phyloP scores from a whole-genome alignment of 2,888 invertebrate species.

The Drosophila atripex region DNA sequence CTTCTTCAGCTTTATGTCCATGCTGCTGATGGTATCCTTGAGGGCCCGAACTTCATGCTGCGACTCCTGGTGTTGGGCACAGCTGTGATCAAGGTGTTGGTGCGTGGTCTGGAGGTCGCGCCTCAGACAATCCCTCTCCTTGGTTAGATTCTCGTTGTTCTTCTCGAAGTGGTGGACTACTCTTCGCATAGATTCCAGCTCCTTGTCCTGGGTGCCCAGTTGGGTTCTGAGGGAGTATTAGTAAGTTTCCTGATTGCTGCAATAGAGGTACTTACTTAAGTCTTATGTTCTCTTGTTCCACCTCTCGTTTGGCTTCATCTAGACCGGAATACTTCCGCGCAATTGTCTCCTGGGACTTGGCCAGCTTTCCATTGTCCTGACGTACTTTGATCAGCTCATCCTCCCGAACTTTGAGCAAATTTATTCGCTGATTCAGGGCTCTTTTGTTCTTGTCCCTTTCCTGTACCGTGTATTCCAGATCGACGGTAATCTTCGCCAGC shows the following conservation, averaged over 20 bases:
- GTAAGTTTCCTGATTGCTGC: neutral
- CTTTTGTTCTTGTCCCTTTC: constrained; percentile 81
- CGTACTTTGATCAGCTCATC: constrained; percentile 82
- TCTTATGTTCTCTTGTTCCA: constrained; percentile 79
- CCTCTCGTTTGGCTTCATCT: constrained; percentile 73
- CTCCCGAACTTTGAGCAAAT: constrained; percentile 82
- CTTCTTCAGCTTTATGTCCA: constrained; percentile 78
- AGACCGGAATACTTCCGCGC: constrained; percentile 79
- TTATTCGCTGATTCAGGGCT: constrained; percentile 78
- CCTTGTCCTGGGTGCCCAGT: constrained; percentile 81
- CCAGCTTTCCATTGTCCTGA: constrained; percentile 79
- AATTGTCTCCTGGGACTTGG: constrained; percentile 80
- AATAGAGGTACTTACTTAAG: constrained; percentile 63
- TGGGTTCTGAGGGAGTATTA: constrained; percentile 64
- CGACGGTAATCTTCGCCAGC: constrained; percentile 80
- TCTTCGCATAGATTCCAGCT: constrained; percentile 81
- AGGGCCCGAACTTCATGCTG: constrained; percentile 82
- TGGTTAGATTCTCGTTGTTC: constrained; percentile 76
- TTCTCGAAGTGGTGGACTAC: constrained; percentile 80
- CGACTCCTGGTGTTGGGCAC: constrained; percentile 73
- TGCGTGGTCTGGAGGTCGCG: constrained; percentile 78
- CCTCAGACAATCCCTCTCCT: constrained; percentile 81
- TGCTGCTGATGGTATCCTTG: constrained; percentile 75
- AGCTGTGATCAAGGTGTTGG: constrained; percentile 61
- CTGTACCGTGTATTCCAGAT: constrained; percentile 81